Evolutionary conservation across 2,888 invertebrate genomes (phyloP), one percentile per base, ranked within the genome.

Genomic region (Thymelicus lineola): DNA sequence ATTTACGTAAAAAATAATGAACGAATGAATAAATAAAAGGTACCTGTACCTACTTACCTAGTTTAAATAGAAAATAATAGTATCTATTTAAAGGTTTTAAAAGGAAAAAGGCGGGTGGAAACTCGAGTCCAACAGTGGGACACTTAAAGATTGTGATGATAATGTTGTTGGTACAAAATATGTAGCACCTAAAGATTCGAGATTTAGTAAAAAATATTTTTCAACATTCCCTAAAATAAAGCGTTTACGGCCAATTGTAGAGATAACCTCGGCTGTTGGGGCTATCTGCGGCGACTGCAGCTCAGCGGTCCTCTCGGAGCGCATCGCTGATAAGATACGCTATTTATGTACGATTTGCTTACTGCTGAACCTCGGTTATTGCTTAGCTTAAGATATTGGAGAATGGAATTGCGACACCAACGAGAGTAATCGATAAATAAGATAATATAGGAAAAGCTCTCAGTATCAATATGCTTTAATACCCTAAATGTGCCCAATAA

Each of bases 331-430:
- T 67, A 67, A 67, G 55, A 67, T 55, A 61, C 50, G 50, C 61
- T 67, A 68, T 68, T 68, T 68, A 68, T 68, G 46, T 36, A 55
- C 67, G 53, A 62, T 61, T 55, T 60, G 55, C 61, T 68, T 68
- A 68, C 57, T 68, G 17, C 57, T 68, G 55, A 48, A 45, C 61
- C 62, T 62, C 42, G 9, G n/a, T 55, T 38, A 62, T 55, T 46
- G 17, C 17, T 53, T 53, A 53, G n/a, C 53, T 20, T 20, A 53
- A 53, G 20, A 10, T 53, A 53, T 20, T 10, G n/a, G 9, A 53
- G 17, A 53, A 17, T 50, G 50, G 10, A 4, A 5, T 53, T 53
- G 10, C 20, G 12, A 20, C 0, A 17, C 12, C 17, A 42, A 50
- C n/a, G 3, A 17, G 15, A 50, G 48, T 50, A 15, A 50, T 15